Base-by-base conservation (phyloP, 2,113 vertebrate genomes). In the Lucifuga dentata region DNA sequence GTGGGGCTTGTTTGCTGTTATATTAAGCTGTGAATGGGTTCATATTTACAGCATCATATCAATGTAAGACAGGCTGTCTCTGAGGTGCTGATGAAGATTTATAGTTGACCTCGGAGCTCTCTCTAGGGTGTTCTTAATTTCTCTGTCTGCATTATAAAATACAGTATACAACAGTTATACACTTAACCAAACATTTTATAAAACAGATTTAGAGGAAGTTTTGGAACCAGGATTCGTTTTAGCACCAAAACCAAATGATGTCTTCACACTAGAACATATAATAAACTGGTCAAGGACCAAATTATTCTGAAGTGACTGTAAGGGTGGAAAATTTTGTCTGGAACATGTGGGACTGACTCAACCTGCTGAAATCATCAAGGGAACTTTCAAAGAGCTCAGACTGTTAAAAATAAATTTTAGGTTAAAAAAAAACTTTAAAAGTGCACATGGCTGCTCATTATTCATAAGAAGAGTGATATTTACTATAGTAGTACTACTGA, bases 331-430 rank as follows among this genome's bases (percentile, higher is more conserved):
- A 23, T 29, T 33, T 20, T 5, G 23, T 11, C 21, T 21, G 19
- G 11, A n/a, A 23, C 48, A 68, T n/a, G 19, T 40, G 48, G 3
- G n/a, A 41, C 35, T 68, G 38, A 64, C 44, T 24, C n/a, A 2
- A 3, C 23, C 23, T 12, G 9, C 23, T 48, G 24, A 46, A 8
- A 57, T 50, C 36, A 57, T 43, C 20, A 32, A 16, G 11, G 20
- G 29, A 49, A 38, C 52, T 15, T 39, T 23, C 20, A 39, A 39
- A 56, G 33, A 38, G 32, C 58, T 36, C 8, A 23, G 44, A 29
- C 19, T 20, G 11, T 38, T 12, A n/a, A 20, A 57, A 41, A 21
- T 41, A 2, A 38, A 20, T 52, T 10, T 39, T 13, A 41, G 13
- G 12, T 24, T 8, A 13, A 41, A 3, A n/a, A 26, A n/a, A n/a